These are phyloP conservation scores for Aphelenchoides fujianensis DNA, from an alignment of 1,140 invertebrate species.

Conservation along the genomic window DNA sequence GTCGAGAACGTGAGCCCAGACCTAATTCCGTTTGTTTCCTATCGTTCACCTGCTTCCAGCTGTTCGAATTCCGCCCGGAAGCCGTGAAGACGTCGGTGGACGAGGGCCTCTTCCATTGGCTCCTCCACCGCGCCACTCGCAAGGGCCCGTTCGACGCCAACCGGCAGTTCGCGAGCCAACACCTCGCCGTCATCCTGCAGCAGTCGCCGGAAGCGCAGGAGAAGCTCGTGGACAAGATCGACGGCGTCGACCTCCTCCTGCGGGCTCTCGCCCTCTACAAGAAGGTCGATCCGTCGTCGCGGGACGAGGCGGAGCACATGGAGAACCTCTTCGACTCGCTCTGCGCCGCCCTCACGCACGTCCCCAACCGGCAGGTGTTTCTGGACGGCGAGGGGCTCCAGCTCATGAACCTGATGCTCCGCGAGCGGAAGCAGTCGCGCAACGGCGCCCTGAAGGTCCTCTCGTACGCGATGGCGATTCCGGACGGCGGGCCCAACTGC, in stretches of 20 bases:
- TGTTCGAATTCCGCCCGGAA: slow-evolving; percentile 78
- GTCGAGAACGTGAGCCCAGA: slow-evolving; percentile 52
- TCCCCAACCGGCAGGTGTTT: slow-evolving; percentile 78
- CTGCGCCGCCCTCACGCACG: slow-evolving; percentile 84
- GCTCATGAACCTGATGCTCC: slow-evolving; percentile 92
- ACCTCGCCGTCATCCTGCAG: slow-evolving; percentile 90
- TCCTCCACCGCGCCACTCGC: slow-evolving; percentile 74
- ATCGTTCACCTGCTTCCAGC: too few relatives aligned
- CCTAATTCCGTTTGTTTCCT: slow-evolving; percentile 27
- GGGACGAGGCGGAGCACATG: slow-evolving; percentile 96
- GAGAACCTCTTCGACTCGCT: slow-evolving; percentile 94
- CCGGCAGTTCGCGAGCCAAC: slow-evolving; percentile 91
- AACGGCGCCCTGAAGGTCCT: slow-evolving; percentile 94
- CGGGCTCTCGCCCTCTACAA: slow-evolving; percentile 80
- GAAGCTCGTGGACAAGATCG: slow-evolving; percentile 78
- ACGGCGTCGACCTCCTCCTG: slow-evolving; percentile 91
- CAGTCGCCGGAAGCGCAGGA: slow-evolving; percentile 74
- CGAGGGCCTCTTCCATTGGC: slow-evolving; percentile 85
- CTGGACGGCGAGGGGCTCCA: slow-evolving; percentile 89
- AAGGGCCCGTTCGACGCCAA: slow-evolving; percentile 88
- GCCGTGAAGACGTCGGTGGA: slow-evolving; percentile 72
- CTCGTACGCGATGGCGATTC: slow-evolving; percentile 87
- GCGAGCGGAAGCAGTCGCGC: slow-evolving; percentile 86
- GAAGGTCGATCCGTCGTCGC: slow-evolving; percentile 80
- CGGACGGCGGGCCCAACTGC: slow-evolving; percentile 88